Base-by-base conservation (phyloP, 2,888 invertebrate genomes). In the Netelia fuscicornis region DNA sequence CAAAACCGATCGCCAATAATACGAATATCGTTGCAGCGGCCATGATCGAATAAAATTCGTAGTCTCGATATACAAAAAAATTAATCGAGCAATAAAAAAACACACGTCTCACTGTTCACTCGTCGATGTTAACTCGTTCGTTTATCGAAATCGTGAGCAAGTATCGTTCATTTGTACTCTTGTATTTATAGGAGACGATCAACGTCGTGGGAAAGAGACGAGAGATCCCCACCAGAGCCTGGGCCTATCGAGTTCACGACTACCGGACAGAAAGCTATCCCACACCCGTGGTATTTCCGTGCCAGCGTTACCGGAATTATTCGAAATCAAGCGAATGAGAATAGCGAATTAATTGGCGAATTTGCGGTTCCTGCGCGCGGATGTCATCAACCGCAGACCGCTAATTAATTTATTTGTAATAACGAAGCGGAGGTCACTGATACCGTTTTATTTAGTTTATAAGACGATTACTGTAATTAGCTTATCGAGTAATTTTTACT, bases 181-280 rank as follows among this genome's bases (percentile, higher is more conserved):
- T 82, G 81, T 79, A 85, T 85, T 82, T 85, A 85, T 85, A 85
- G 71, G 42, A 54, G 82, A 75, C 70, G 44, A 64, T 37, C 65
- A 8, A 30, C 58, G 17, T 62, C n/a, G 56, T 30, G 23, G 13
- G 2, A 48, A 56, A 56, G 30, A 6, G 8, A 48, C 17, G 25
- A 23, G 67, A 37, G 42, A 71, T 72, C 84, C 84, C 75, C 85
- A 70, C 81, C 77, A 81, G 13, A 13, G 1, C 68, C 48, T 67
- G 10, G 10, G 23, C 3, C 11, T 30, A 71, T 52, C 52, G 64
- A 42, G 67, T 74, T 67, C 48, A 42, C 48, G 62, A 25, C 76
- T 56, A n/a, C 8, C 30, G 30, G 20, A 62, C 30, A n/a, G 20
- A 25, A 58, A 20, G 54, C 13, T 30, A 65, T n/a, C 25, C 25